phyloP scores from a whole-genome alignment of 2,113 vertebrate species.

The Maccullochella peelii region DNA sequence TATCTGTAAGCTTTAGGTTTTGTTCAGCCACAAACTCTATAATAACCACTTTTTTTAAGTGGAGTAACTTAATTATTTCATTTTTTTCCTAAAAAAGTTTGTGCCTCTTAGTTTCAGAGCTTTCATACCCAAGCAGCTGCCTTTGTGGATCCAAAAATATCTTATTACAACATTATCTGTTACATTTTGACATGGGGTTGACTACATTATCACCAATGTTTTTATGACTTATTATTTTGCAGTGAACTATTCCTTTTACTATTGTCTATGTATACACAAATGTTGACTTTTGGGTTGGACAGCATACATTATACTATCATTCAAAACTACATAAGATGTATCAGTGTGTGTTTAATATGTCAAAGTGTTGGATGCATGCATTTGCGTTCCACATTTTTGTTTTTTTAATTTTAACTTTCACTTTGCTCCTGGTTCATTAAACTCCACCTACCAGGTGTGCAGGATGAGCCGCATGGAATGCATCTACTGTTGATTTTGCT shows the following conservation, averaged over 20 bases:
- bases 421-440: background rate
- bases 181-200: background rate
- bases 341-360: background rate
- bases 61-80: background rate
- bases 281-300: background rate
- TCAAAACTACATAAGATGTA: background rate
- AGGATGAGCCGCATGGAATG: slow-evolving; percentile 38
- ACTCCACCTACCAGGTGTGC: slow-evolving; percentile 39
- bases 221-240: background rate
- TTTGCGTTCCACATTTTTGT: background rate
- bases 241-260: background rate
- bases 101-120: background rate
- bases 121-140: background rate
- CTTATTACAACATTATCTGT: background rate
- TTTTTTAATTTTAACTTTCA: background rate
- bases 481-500: slow-evolving; percentile 36
- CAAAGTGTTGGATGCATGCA: background rate
- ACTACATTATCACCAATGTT: background rate
- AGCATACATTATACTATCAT: background rate
- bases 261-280: background rate
- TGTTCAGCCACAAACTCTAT: background rate
- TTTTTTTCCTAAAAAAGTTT: too few relatives aligned
- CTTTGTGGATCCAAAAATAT: background rate
- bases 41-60: background rate
- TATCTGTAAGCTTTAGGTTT: slow-evolving; percentile 34